Base-by-base conservation (phyloP, 1,140 invertebrate species). In the Drosophila jambulina region DNA sequence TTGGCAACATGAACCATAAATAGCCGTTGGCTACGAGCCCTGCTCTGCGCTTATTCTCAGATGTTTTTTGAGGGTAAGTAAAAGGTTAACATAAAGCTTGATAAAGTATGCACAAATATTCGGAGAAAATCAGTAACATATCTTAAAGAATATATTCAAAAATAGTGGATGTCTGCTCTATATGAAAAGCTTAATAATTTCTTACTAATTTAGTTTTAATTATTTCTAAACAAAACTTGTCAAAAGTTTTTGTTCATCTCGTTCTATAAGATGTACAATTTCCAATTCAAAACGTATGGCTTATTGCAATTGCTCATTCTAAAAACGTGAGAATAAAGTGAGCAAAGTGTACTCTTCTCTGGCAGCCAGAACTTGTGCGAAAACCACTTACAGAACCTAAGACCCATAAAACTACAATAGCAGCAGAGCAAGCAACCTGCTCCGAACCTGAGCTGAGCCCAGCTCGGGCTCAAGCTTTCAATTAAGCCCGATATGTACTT, bases 401-500 rank as follows among this genome's bases (percentile, higher is more conserved):
- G 38, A 23, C 49, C 32, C 65, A 32, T 38, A 69, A 59, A 36
- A 75, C 27, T 49, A 65, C 45, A 46, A 21, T 38, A 1, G 21
- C 21, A 58, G 21, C 36, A 43, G 56, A 38, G 36, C 23, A 34
- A 46, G 25, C 34, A 19, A 69, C 43, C 19, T 23, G 57, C 48
- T 40, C 34, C 25, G 21, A 63, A 64, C 60, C 45, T 64, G 36
- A 72, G 40, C 68, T 49, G 19, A 25, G n/a, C 23, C 43, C 21
- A 48, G 38, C 27, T 59, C 19, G 34, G 46, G 21, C 75, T 60
- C 32, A 36, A 21, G 43, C 63, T 68, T 77, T 77, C 75, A 77
- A 77, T 77, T 77, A 77, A 77, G 64, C 64, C 32, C 63, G 36
- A 77, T 77, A 45, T 69, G 54, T 69, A 61, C 56, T 69, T 48